These are phyloP conservation scores for Erinaceus europaeus DNA, from an alignment of 2,113 vertebrate species.

Conservation along the genomic window DNA sequence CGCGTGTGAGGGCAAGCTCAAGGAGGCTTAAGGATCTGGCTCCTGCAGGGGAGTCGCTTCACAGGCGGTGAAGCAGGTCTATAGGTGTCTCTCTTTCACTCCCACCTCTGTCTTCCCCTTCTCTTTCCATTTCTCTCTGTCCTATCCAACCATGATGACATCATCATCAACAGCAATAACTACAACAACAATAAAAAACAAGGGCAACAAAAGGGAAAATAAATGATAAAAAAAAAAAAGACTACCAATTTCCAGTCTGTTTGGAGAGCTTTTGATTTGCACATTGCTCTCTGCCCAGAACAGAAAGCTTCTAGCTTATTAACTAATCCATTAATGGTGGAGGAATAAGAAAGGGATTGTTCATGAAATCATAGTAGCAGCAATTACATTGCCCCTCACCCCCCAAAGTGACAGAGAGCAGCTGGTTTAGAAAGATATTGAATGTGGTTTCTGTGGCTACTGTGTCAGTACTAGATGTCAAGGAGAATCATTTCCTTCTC, in stretches of 20 bases:
- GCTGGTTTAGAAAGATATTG: constrained; percentile 21
- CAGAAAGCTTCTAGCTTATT: constrained; percentile 29
- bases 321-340: neutral
- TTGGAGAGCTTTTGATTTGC: constrained; percentile 44
- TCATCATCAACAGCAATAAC: no score
- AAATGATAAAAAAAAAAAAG: no score
- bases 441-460: constrained; percentile 58
- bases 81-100: no score
- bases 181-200: no score
- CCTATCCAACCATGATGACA: no score
- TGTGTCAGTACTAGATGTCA: constrained; percentile 4
- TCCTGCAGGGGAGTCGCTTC: no score
- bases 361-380: neutral
- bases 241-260: constrained; percentile 19
- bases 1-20: no score
- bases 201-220: no score
- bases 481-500: constrained; percentile 13
- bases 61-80: no score
- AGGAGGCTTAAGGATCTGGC: no score
- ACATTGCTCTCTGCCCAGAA: constrained; percentile 23
- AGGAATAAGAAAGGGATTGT: neutral
- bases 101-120: no score
- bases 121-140: no score
- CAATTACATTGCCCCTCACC: neutral
- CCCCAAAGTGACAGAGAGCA: neutral